Evolutionary conservation across 1,140 invertebrate genomes (phyloP).

Genomic region (Heliconius melpomene): DNA sequence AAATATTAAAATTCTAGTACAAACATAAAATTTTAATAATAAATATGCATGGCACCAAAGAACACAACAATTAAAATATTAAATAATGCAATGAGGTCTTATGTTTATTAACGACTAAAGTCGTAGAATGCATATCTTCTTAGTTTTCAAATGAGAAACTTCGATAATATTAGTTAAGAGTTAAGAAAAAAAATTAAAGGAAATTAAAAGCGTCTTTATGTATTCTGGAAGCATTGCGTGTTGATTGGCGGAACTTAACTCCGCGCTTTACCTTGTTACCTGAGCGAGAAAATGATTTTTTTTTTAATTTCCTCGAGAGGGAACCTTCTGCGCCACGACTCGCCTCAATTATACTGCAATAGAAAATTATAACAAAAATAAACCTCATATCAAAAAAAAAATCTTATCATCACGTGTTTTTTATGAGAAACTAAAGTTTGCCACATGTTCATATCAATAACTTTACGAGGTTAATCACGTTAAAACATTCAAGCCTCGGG

Average conservation of each 20-base stretch:
- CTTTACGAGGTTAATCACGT: constrained; percentile 9
- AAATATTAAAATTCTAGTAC: constrained; percentile 9
- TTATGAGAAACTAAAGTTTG: neutral
- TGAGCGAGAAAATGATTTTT: no score
- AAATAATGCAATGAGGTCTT: neutral
- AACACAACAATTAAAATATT: constrained; percentile 2
- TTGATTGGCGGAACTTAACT: no score
- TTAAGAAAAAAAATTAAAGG: no score
- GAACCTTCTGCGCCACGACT: neutral
- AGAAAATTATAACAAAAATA: neutral
- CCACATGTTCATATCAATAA: neutral
- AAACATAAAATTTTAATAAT: constrained; percentile 10
- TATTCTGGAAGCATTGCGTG: no score
- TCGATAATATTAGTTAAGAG: neutral
- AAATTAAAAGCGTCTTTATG: no score
- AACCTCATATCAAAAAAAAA: neutral
- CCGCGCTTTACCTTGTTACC: no score
- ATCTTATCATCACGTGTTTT: neutral
- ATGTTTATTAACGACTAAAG: neutral
- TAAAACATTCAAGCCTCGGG: constrained; percentile 9
- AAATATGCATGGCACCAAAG: neutral
- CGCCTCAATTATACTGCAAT: no score
- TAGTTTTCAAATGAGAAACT: neutral
- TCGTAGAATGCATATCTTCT: neutral
- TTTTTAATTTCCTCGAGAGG: neutral